phyloP scores from a whole-genome alignment of 2,797 vertebrate genomes.

The Enteromius trimaculatus region DNA sequence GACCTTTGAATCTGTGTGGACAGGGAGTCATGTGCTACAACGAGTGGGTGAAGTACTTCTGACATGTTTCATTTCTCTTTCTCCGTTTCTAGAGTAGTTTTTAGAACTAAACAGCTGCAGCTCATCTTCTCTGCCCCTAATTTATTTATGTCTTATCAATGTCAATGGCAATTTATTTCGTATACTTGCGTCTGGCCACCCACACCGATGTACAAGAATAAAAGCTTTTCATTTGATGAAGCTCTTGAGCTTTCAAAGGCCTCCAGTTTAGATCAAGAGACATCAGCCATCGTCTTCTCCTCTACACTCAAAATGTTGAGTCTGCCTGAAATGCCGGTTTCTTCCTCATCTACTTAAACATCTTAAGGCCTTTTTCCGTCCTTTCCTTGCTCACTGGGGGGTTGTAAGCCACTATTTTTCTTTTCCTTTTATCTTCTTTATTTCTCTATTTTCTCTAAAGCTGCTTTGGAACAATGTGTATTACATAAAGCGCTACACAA shows the following conservation, averaged over 20 bases:
- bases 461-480: constrained; percentile 27
- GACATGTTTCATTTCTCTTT: constrained; percentile 29
- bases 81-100: constrained; percentile 14
- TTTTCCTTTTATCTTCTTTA: constrained; percentile 26
- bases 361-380: constrained; percentile 4
- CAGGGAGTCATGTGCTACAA: not conserved
- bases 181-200: constrained; percentile 22
- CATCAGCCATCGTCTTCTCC: not conserved
- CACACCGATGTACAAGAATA: constrained; percentile 29
- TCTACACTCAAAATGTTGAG: constrained; percentile 6
- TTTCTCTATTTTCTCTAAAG: constrained; percentile 32
- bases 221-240: constrained; percentile 41
- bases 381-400: constrained; percentile 4
- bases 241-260: constrained; percentile 34
- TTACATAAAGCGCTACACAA: not conserved
- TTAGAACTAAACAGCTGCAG: constrained; percentile 33
- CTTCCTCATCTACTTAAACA: constrained; percentile 31
- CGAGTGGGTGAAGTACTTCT: not conserved
- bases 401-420: constrained; percentile 24
- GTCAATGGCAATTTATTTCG: constrained; percentile 33
- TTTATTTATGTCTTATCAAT: constrained; percentile 34
- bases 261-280: constrained; percentile 33
- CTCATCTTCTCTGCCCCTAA: not conserved
- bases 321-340: constrained; percentile 21
- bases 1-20: constrained; percentile 9